A percentile compares a stretch with the other conserved stretches of the same genome.
These are phyloP conservation scores for Hemiscyllium ocellatum DNA, from an alignment of 2,113 vertebrate genomes.

Conservation along the genomic window DNA sequence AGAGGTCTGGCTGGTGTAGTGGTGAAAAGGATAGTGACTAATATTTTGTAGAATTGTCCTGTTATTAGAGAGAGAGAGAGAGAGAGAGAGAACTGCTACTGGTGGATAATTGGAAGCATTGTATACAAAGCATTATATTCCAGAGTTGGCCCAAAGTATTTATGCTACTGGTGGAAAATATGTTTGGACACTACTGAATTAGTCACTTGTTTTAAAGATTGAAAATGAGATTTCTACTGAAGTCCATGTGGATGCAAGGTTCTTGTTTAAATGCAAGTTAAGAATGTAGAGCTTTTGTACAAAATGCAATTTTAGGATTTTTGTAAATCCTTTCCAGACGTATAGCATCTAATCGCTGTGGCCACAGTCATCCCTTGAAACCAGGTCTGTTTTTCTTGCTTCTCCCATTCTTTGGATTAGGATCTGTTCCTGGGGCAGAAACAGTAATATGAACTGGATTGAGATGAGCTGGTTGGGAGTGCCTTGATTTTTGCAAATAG, in stretches of 20 bases:
- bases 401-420: constrained; percentile 47
- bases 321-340: neutral
- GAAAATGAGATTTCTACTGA: neutral
- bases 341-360: neutral
- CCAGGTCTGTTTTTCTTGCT: constrained; percentile 30
- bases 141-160: neutral
- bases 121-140: neutral
- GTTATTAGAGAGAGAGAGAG: neutral
- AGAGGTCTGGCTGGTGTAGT: neutral
- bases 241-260: neutral
- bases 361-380: neutral
- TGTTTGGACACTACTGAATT: neutral
- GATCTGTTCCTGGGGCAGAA: constrained; percentile 40
- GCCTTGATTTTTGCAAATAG: constrained; percentile 45
- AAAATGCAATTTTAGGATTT: neutral
- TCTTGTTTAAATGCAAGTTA: neutral
- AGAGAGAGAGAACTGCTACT: neutral
- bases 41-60: too few species aligned
- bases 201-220: neutral
- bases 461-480: constrained; percentile 56
- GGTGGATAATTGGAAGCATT: neutral
- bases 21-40: neutral
- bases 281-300: neutral
- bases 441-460: constrained; percentile 41
- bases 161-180: neutral